Evolutionary conservation across 2,113 vertebrate species (phyloP).

Genomic region (Procavia capensis): DNA sequence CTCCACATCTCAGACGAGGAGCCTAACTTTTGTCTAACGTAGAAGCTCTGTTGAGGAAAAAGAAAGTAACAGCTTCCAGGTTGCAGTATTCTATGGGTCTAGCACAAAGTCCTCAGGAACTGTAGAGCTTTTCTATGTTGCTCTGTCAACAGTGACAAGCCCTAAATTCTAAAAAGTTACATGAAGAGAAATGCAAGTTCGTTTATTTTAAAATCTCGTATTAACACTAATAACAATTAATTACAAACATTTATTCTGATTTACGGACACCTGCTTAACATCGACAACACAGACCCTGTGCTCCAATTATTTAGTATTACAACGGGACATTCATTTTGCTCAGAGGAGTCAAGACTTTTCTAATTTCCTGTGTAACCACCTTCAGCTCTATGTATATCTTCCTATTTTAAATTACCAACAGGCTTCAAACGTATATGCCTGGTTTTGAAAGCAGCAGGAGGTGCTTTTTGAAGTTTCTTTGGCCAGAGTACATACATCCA

Average conservation of each 20-base stretch:
- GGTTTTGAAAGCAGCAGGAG: slow-evolving; percentile 87
- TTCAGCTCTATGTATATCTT: slow-evolving; percentile 83
- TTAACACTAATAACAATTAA: slow-evolving; percentile 79
- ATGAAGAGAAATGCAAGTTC: slow-evolving; percentile 42
- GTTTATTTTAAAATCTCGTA: slow-evolving; percentile 78
- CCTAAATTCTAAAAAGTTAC: slow-evolving; percentile 41
- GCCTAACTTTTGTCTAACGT: background rate
- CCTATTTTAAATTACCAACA: slow-evolving; percentile 88
- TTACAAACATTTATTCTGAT: slow-evolving; percentile 83
- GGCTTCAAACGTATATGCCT: slow-evolving; percentile 86
- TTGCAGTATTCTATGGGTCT: background rate
- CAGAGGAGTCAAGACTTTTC: slow-evolving; percentile 83
- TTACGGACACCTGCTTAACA: slow-evolving; percentile 86
- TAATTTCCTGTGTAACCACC: slow-evolving; percentile 87
- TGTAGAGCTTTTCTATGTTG: background rate
- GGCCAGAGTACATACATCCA: slow-evolving; percentile 64
- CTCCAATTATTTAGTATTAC: slow-evolving; percentile 83
- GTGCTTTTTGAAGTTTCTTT: slow-evolving; percentile 87
- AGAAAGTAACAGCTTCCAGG: background rate
- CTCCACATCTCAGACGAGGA: background rate
- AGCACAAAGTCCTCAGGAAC: background rate
- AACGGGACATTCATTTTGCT: slow-evolving; percentile 85
- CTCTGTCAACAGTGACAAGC: slow-evolving; percentile 29
- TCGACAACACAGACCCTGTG: slow-evolving; percentile 84
- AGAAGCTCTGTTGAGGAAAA: background rate